A percentile compares a stretch with the other conserved stretches of the same genome.
These are phyloP conservation scores for Steinernema feltiae DNA, from an alignment of 1,140 invertebrate genomes.

Conservation along the genomic window DNA sequence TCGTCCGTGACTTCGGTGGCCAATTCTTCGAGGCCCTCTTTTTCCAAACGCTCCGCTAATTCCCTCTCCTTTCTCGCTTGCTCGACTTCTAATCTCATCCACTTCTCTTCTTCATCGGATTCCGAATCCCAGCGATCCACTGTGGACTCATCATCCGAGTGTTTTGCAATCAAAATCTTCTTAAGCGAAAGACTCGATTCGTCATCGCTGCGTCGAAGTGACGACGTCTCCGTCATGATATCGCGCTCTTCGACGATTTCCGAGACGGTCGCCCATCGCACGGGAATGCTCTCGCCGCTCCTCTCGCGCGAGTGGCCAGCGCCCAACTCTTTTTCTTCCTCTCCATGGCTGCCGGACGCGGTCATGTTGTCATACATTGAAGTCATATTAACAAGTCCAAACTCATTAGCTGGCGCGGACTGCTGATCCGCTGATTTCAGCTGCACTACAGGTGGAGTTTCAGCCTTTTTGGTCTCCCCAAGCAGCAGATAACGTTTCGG, in stretches of 20 bases:
- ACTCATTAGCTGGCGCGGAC: neutral
- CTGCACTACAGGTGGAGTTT: neutral
- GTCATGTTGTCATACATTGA: neutral
- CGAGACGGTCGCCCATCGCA: neutral
- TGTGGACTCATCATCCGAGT: neutral
- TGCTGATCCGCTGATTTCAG: neutral
- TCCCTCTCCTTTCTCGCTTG: neutral
- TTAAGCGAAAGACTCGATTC: neutral
- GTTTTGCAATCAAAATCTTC: neutral
- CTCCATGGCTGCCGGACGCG: neutral
- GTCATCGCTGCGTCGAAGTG: neutral
- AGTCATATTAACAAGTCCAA: neutral
- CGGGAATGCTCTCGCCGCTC: neutral
- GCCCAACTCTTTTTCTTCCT: neutral
- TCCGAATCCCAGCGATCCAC: neutral
- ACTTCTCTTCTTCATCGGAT: neutral
- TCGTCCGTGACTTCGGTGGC: neutral
- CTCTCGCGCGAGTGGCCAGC: neutral
- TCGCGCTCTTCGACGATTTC: slow-evolving; percentile 4
- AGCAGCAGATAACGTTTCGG: neutral
- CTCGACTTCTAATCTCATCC: neutral
- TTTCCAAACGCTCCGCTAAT: neutral
- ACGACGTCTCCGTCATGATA: neutral
- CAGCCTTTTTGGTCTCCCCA: neutral
- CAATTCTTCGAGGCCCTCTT: neutral